Evolutionary conservation across 2,888 invertebrate genomes (phyloP), one percentile per base, ranked within the genome.

Genomic region (Leptopilina syphax): DNA sequence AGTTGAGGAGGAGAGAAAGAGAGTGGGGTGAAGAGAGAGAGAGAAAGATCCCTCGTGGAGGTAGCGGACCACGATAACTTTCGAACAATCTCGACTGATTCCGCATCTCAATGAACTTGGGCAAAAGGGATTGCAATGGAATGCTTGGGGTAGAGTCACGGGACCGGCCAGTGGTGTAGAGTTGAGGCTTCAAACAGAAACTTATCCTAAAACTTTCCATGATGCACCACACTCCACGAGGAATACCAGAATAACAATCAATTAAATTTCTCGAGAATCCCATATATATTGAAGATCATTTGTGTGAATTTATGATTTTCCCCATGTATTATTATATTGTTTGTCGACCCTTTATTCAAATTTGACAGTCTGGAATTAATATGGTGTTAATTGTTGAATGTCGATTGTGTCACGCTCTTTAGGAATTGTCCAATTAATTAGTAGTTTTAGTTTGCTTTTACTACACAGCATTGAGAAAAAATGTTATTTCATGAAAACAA

Each of bases 41-140:
- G 12, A 50, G 50, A 50, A 3, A 70, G 70, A 54, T 70, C 68
- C 70, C 70, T 70, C 12, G 54, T 70, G 70, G 27, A 70, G 70
- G 70, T 54, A 70, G 27, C 70, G 24, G 70, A 70, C 70, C 70
- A 24, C 70, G 50, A 70, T 70, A 70, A 70, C 70, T 70, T 70
- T 70, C 50, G 27, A 70, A 70, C 70, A 70, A 70, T 70, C 70
- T 54, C 54, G 70, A 70, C 70, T 70, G 70, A 70, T 70, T 70
- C 70, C 70, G 70, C 70, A 70, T 70, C 70, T 70, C 70, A 70
- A 70, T 70, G 70, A 70, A 70, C 70, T 70, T 47, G 70, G n/a
- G 70, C 70, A 70, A 54, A 70, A 54, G 70, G 70, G 70, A 70
- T 34, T 34, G n/a, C 27, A 63, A 18, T 34, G 54, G 54, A 34